phyloP scores from a whole-genome alignment of 1,140 invertebrate genomes.

The Neoseiulus cucumeris region DNA sequence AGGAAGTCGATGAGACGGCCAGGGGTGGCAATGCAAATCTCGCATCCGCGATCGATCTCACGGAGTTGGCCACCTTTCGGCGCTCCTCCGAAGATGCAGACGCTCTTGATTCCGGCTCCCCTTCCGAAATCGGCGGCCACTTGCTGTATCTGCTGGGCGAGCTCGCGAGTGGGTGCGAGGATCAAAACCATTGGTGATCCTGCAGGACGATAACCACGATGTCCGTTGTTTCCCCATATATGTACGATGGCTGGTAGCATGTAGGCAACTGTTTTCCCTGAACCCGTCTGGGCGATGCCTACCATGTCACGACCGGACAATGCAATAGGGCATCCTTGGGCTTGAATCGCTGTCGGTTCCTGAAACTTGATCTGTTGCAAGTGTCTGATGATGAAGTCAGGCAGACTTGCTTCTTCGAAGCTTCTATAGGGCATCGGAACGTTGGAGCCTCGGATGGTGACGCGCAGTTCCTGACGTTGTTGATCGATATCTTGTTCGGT shows the following conservation, averaged over 20 bases:
- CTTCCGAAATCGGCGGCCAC: constrained; percentile 14
- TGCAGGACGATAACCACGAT: constrained; percentile 9
- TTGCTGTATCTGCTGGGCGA: constrained; percentile 50
- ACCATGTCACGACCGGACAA: constrained; percentile 74
- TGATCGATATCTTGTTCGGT: neutral
- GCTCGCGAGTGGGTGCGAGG: constrained; percentile 66
- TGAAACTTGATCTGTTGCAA: constrained; percentile 34
- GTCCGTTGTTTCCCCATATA: constrained; percentile 8
- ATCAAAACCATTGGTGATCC: constrained; percentile 61
- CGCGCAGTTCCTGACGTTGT: neutral
- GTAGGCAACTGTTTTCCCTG: constrained; percentile 59
- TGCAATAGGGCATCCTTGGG: constrained; percentile 74
- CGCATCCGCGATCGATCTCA: constrained; percentile 39
- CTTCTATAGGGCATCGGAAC: neutral
- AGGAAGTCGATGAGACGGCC: constrained; percentile 71
- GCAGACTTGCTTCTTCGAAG: constrained; percentile 7
- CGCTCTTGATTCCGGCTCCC: neutral
- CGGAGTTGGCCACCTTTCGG: constrained; percentile 8
- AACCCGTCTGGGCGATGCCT: constrained; percentile 81
- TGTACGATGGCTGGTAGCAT: constrained; percentile 14
- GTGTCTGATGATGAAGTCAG: neutral
- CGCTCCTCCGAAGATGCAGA: constrained; percentile 14
- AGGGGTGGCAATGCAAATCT: constrained; percentile 78
- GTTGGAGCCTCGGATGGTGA: neutral
- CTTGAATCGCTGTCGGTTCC: constrained; percentile 42